These are phyloP conservation scores for Microtus oregoni DNA, from an alignment of 2,113 vertebrate genomes.

Conservation along the genomic window DNA sequence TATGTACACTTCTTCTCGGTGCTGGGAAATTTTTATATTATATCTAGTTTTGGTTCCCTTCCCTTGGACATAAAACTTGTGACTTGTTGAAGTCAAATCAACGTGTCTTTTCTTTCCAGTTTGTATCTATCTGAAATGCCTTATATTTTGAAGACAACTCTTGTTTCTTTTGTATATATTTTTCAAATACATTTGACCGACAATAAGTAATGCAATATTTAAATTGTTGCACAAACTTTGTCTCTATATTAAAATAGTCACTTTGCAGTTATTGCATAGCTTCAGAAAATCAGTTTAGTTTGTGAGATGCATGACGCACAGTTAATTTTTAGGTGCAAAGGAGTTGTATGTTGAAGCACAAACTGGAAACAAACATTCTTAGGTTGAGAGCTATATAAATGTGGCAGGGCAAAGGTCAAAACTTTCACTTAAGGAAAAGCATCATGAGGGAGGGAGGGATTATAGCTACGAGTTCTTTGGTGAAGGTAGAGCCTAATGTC, in stretches of 20 bases:
- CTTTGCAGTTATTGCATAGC: not conserved
- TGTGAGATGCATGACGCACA: not conserved
- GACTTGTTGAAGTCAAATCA: not conserved
- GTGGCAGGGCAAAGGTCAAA: not conserved
- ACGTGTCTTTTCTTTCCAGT: not conserved
- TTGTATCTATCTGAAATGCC: constrained; percentile 30
- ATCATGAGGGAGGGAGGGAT: not conserved
- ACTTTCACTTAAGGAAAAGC: not conserved
- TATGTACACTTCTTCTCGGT: not conserved
- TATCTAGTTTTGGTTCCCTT: not conserved
- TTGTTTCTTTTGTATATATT: not conserved
- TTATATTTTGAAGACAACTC: not conserved
- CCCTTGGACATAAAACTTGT: constrained; percentile 11
- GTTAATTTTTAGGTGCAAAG: not conserved
- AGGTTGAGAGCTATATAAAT: not conserved
- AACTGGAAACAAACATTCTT: constrained; percentile 12
- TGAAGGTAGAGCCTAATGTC: not conserved
- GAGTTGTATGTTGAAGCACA: not conserved
- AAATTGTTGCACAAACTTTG: not conserved
- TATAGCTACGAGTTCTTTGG: not conserved
- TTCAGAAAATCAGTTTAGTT: not conserved
- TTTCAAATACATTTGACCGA: constrained; percentile 18
- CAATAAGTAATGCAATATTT: constrained; percentile 25
- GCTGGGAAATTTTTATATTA: not conserved
- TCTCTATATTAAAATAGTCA: constrained; percentile 1